These are phyloP conservation scores for Alces alces DNA, from an alignment of 2,113 vertebrate species.

Conservation along the genomic window DNA sequence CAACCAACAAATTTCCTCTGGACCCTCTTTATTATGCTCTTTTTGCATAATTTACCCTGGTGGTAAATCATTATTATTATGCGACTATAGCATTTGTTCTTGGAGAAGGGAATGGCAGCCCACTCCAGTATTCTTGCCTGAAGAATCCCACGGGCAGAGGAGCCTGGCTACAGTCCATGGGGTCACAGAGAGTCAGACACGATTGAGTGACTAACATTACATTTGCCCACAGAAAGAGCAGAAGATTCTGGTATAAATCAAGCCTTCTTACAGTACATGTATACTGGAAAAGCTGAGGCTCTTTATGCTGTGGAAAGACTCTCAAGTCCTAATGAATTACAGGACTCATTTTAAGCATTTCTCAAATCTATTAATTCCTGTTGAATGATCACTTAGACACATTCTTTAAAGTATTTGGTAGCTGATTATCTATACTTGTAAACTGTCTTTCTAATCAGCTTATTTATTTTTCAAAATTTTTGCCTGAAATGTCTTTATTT, in stretches of 20 bases:
- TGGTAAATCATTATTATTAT: background rate
- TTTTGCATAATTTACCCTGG: background rate
- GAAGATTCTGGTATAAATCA: background rate
- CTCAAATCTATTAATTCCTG: background rate
- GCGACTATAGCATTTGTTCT: background rate
- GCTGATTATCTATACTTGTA: background rate
- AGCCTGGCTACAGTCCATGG: background rate
- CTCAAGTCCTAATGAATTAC: background rate
- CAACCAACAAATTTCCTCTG: too few species aligned
- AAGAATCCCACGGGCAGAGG: background rate
- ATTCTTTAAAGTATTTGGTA: background rate
- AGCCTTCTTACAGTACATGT: background rate
- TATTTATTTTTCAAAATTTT: background rate
- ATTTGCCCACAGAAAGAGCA: background rate
- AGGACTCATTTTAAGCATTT: background rate
- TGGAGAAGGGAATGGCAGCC: background rate
- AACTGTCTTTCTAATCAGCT: background rate
- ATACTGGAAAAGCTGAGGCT: background rate
- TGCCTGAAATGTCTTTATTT: background rate
- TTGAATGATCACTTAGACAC: background rate
- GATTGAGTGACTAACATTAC: background rate
- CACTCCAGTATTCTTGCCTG: background rate
- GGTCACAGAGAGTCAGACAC: background rate
- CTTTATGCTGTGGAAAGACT: background rate
- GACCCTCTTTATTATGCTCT: too few species aligned